These are phyloP conservation scores for Polymixis lichenea DNA, from an alignment of 2,888 invertebrate genomes.

Conservation along the genomic window DNA sequence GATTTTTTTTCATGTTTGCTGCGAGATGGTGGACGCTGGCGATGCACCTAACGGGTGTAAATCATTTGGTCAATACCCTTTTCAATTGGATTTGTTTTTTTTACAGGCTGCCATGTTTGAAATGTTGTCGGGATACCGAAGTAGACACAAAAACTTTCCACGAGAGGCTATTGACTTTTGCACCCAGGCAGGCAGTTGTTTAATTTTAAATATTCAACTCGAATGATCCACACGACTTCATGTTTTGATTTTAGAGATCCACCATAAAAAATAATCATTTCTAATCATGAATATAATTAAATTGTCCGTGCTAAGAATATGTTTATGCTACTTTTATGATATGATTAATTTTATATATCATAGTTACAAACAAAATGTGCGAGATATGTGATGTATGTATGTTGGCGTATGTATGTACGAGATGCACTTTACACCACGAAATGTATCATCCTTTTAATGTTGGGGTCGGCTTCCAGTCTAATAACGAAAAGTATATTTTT, in stretches of 20 bases:
- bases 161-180: slow-evolving; percentile 74
- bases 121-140: slow-evolving; percentile 51
- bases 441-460: too few relatives aligned
- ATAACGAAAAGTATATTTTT: neutral
- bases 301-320: neutral
- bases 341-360: neutral
- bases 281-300: too few relatives aligned
- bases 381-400: neutral
- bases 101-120: slow-evolving; percentile 54
- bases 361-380: neutral
- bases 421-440: neutral
- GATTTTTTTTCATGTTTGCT: slow-evolving; percentile 25
- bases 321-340: neutral
- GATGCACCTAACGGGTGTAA: slow-evolving; percentile 59
- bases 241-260: slow-evolving; percentile 21
- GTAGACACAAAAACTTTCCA: slow-evolving; percentile 67
- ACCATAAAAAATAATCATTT: neutral
- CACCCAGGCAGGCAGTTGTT: slow-evolving; percentile 59
- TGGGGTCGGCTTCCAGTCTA: too few relatives aligned
- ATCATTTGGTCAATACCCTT: slow-evolving; percentile 71
- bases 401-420: neutral
- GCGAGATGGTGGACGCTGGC: slow-evolving; percentile 7
- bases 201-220: slow-evolving; percentile 48
- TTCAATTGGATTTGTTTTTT: slow-evolving; percentile 54
- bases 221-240: slow-evolving; percentile 46